phyloP scores from a whole-genome alignment of 2,888 invertebrate species.

The Metellina segmentata region DNA sequence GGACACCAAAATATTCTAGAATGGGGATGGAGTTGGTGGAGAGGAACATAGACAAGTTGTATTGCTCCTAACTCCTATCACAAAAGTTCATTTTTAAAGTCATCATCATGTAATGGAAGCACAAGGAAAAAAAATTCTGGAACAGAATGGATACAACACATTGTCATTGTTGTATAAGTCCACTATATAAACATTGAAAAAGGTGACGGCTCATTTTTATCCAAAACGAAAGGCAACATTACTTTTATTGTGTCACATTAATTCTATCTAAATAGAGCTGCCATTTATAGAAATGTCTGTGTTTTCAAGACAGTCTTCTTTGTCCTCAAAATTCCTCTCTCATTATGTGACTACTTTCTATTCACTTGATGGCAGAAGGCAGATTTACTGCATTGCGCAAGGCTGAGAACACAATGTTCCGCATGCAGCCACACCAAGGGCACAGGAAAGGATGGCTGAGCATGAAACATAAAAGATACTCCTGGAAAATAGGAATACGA shows the following conservation, averaged over 20 bases:
- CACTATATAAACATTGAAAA: background rate
- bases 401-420: background rate
- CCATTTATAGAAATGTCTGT: background rate
- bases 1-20: too few relatives aligned
- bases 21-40: too few relatives aligned
- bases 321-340: background rate
- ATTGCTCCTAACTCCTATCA: too few relatives aligned
- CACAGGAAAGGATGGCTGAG: background rate
- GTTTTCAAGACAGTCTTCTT: background rate
- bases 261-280: background rate
- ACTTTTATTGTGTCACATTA: background rate
- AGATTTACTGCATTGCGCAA: conserved; percentile 12
- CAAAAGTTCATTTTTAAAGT: too few relatives aligned
- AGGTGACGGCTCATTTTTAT: background rate
- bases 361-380: conserved; percentile 5
- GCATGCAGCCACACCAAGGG: background rate
- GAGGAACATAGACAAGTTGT: too few relatives aligned
- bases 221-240: background rate
- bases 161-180: background rate
- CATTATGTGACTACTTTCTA: conserved; percentile 15
- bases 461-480: conserved; percentile 9
- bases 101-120: background rate
- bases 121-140: background rate
- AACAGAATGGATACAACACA: background rate
- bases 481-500: background rate